A percentile compares a stretch with the other conserved stretches of the same genome.
phyloP scores from a whole-genome alignment of 2,113 vertebrate genomes.

The Bambusicola thoracicus region DNA sequence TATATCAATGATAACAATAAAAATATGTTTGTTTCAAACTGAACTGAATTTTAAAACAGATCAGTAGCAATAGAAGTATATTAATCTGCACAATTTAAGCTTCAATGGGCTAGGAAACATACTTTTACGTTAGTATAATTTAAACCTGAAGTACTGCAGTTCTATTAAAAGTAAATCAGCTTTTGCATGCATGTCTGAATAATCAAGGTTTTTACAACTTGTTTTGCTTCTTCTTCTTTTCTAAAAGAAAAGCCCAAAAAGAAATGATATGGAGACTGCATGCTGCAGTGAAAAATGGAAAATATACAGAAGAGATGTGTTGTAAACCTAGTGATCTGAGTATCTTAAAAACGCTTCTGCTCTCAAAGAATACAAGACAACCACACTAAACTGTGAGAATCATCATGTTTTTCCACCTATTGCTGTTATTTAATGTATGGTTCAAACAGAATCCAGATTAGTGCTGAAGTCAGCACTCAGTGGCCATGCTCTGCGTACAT shows the following conservation, averaged over 20 bases:
- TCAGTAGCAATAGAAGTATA: slow-evolving; percentile 33
- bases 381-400: neutral
- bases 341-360: neutral
- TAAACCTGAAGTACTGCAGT: slow-evolving; percentile 54
- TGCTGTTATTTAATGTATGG: neutral
- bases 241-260: neutral
- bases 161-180: slow-evolving; percentile 68
- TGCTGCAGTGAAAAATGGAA: neutral
- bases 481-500: fast-evolving
- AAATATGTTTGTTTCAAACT: slow-evolving; percentile 46
- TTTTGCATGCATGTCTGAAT: slow-evolving; percentile 29
- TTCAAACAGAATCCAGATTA: fast-evolving
- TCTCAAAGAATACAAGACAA: neutral
- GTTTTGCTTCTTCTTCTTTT: slow-evolving; percentile 19
- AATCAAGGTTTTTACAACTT: slow-evolving; percentile 20
- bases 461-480: fast-evolving
- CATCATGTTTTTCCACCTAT: neutral
- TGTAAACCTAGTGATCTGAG: neutral
- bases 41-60: slow-evolving; percentile 64
- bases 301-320: neutral
- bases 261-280: neutral
- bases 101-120: slow-evolving; percentile 68
- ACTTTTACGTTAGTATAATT: slow-evolving; percentile 70
- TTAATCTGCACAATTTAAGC: slow-evolving; percentile 74
- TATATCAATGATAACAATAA: slow-evolving; percentile 56